These are phyloP conservation scores for Batillaria attramentaria DNA, from an alignment of 1,140 invertebrate genomes.

Conservation along the genomic window DNA sequence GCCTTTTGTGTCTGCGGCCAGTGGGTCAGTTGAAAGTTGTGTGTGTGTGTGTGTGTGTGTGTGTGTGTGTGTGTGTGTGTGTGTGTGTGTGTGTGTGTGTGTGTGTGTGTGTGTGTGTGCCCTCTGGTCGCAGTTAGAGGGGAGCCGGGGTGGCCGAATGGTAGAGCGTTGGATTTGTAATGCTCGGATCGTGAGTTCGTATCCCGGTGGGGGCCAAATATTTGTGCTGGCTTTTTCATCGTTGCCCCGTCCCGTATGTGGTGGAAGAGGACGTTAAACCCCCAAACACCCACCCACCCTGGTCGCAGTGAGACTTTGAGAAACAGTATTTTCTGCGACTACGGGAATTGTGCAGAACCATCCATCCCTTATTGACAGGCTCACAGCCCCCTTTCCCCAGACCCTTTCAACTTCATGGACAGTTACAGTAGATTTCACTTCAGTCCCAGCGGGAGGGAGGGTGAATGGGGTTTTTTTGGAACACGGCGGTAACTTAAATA, in stretches of 20 bases:
- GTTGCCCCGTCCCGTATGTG: not conserved
- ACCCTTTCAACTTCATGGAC: too few species aligned
- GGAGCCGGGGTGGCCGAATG: not conserved
- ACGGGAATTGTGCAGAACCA: too few species aligned
- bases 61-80: not conserved
- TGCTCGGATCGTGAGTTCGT: not conserved
- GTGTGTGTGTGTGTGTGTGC: not conserved
- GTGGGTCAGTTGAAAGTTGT: not conserved
- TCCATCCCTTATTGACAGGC: too few species aligned
- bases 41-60: not conserved
- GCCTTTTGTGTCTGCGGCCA: not conserved
- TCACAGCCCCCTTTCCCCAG: too few species aligned
- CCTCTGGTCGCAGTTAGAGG: not conserved
- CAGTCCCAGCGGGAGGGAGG: too few species aligned
- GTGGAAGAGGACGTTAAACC: not conserved
- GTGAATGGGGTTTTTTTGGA: too few species aligned
- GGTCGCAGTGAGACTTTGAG: too few species aligned
- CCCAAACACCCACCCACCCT: slow-evolving; percentile 2
- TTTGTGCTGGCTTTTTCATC: not conserved
- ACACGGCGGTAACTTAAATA: too few species aligned
- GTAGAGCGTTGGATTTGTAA: not conserved
- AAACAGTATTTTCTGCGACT: too few species aligned
- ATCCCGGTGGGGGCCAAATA: too few species aligned
- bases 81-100: not conserved
- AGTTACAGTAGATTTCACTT: too few species aligned